Percentiles rank a stretch among this genome's conserved stretches.
Evolutionary conservation across 2,888 invertebrate species (phyloP).

Genomic region (Phania funesta): DNA sequence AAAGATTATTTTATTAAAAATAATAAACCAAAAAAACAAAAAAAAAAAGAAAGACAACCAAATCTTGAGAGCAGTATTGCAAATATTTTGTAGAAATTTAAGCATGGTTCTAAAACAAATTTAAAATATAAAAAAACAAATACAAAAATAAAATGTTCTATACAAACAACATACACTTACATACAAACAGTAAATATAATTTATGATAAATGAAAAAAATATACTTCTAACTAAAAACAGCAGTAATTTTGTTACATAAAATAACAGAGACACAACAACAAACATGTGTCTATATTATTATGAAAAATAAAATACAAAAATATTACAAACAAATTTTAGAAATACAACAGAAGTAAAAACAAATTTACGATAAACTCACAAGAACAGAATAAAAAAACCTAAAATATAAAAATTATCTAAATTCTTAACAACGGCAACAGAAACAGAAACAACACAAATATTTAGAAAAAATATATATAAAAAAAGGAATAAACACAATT

Average conservation of each 20-base stretch:
- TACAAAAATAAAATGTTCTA: constrained; percentile 48
- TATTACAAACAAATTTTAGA: not conserved
- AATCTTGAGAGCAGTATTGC: constrained; percentile 79
- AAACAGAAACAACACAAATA: constrained; percentile 30
- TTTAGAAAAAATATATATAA: constrained; percentile 37
- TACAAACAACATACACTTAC: constrained; percentile 63
- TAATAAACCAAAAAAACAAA: constrained; percentile 29
- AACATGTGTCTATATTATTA: too few relatives aligned
- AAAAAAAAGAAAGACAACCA: too few relatives aligned
- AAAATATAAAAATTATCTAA: constrained; percentile 34
- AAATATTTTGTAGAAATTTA: constrained; percentile 79
- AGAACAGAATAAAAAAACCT: not conserved
- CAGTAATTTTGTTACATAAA: constrained; percentile 29
- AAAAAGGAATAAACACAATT: constrained; percentile 47
- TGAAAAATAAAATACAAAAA: constrained; percentile 22
- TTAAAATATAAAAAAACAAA: constrained; percentile 49
- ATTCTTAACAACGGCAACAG: constrained; percentile 29
- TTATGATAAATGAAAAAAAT: constrained; percentile 33
- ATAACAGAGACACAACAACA: too few relatives aligned
- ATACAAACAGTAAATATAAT: constrained; percentile 56
- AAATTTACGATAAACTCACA: not conserved
- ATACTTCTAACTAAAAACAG: constrained; percentile 27
- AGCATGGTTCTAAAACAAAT: constrained; percentile 72
- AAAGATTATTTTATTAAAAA: constrained; percentile 66
- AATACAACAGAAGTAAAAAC: constrained; percentile 8